Base-by-base conservation (phyloP, 2,113 vertebrate genomes). In the Limanda limanda region DNA sequence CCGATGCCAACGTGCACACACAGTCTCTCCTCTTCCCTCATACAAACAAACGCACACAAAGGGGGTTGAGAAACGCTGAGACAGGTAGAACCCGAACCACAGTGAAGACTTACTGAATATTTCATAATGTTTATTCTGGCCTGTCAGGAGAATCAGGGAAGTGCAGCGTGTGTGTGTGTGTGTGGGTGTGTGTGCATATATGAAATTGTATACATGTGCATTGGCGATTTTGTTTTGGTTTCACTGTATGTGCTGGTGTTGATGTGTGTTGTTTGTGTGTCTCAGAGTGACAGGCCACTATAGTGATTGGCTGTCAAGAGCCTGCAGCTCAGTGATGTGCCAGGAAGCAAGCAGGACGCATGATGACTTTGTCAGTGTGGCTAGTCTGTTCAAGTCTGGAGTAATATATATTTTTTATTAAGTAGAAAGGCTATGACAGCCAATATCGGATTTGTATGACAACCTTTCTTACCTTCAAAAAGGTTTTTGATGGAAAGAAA, bases 61-160 rank as follows among this genome's bases (percentile, higher is more conserved):
- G 21, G 81, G 25, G 24, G 1, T 4, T 1, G 3, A 64, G 65
- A 86, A 86, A 48, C 69, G 86, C 84, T 64, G 84, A 90, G 85
- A 84, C 85, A 90, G 87, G 86, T 89, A 85, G 77, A 85, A 75
- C 21, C 56, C 60, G 57, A 85, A 82, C 74, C 71, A 71, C 81
- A 64, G 79, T 20, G 81, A 47, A 79, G 79, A 74, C 69, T 69
- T 68, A 25, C 78, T 92, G 88, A 92, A 94, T 93, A 89, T 91
- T 93, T 93, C 85, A 93, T 89, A 74, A 80, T 88, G 87, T 90
- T 92, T 92, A 82, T 77, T 81, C 86, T 86, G 83, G 89, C 68
- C 87, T 88, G 90, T 88, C 92, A 92, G 77, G 65, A 87, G 71
- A 20, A 8, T 23, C 45, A 17, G 51, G 71, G 79, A 68, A 58